These are phyloP conservation scores for Thamnaconus septentrionalis DNA, from an alignment of 2,113 vertebrate species.

Conservation along the genomic window DNA sequence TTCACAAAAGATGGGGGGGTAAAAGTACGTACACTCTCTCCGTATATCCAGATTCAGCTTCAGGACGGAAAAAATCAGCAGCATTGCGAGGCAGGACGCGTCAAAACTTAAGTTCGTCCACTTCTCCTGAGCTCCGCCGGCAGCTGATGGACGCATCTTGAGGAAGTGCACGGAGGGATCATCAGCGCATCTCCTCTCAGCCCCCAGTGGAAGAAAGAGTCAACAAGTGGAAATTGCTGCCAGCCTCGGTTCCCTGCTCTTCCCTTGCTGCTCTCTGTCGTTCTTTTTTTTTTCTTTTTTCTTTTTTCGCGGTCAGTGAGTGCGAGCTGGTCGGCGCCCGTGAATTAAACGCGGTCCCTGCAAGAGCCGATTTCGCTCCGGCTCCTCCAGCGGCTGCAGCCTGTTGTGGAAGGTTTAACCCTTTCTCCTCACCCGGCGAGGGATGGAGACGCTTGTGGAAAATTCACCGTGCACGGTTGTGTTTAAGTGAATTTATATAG, in stretches of 20 bases:
- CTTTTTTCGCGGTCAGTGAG: slow-evolving; percentile 2
- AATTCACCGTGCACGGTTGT: no score
- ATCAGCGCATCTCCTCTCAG: neutral
- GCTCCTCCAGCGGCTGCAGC: slow-evolving; percentile 71
- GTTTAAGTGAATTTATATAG: no score
- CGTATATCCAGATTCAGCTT: neutral
- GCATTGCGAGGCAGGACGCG: slow-evolving; percentile 18
- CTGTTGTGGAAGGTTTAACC: slow-evolving; percentile 61
- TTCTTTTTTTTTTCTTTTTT: no score
- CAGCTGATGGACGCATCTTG: slow-evolving; percentile 45
- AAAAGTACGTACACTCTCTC: neutral
- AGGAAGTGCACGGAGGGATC: neutral
- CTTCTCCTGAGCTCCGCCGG: slow-evolving; percentile 22
- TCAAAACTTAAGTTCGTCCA: slow-evolving; percentile 29
- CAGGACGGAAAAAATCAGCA: slow-evolving; percentile 5
- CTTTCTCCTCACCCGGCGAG: slow-evolving; percentile 10
- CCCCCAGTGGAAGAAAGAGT: slow-evolving; percentile 45
- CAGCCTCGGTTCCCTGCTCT: slow-evolving; percentile 45
- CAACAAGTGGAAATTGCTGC: slow-evolving; percentile 78
- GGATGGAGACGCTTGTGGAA: no score
- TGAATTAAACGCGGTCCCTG: slow-evolving; percentile 48
- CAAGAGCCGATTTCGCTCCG: slow-evolving; percentile 60
- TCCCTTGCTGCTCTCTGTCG: slow-evolving; percentile 31
- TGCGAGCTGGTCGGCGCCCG: slow-evolving; percentile 18
- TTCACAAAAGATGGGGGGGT: neutral